phyloP scores from a whole-genome alignment of 2,113 vertebrate species.

The Hippocampus abdominalis region DNA sequence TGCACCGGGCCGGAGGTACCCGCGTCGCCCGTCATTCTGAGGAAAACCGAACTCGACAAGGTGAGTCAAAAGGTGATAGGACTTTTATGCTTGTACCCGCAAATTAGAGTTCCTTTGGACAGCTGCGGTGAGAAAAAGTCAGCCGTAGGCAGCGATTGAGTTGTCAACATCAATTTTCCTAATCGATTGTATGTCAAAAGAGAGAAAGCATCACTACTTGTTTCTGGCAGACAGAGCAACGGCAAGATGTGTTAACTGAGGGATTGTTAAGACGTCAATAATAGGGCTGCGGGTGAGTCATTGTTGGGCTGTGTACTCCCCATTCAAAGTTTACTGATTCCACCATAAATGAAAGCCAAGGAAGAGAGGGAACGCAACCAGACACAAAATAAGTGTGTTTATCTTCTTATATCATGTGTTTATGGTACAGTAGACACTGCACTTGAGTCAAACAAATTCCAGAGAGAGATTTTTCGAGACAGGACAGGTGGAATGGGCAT shows the following conservation, averaged over 20 bases:
- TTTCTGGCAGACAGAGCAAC: constrained; percentile 28
- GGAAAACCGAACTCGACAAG: constrained; percentile 89
- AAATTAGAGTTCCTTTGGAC: constrained; percentile 12
- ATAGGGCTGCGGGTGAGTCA: constrained; percentile 29
- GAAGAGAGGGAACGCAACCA: not conserved
- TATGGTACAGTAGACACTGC: not conserved
- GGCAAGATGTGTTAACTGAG: constrained; percentile 17
- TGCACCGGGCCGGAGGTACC: constrained; percentile 65
- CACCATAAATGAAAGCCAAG: constrained; percentile 10
- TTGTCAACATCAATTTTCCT: constrained; percentile 45
- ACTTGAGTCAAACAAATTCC: not conserved
- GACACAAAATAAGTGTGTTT: not conserved
- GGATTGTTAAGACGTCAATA: constrained; percentile 31
- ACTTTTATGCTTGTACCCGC: not conserved
- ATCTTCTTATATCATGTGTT: constrained; percentile 6
- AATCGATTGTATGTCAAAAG: constrained; percentile 22
- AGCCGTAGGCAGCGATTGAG: constrained; percentile 32
- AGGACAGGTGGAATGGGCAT: not conserved
- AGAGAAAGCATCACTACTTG: not conserved
- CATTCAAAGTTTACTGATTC: constrained; percentile 16
- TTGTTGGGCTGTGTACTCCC: constrained; percentile 9
- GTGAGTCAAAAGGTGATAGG: constrained; percentile 59
- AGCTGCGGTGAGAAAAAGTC: constrained; percentile 36
- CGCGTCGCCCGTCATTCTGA: constrained; percentile 76
- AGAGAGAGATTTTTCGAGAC: not conserved